Conservation (phyloP, 2,888 invertebrate species). For the Yponomeuta cagnagella region DNA sequence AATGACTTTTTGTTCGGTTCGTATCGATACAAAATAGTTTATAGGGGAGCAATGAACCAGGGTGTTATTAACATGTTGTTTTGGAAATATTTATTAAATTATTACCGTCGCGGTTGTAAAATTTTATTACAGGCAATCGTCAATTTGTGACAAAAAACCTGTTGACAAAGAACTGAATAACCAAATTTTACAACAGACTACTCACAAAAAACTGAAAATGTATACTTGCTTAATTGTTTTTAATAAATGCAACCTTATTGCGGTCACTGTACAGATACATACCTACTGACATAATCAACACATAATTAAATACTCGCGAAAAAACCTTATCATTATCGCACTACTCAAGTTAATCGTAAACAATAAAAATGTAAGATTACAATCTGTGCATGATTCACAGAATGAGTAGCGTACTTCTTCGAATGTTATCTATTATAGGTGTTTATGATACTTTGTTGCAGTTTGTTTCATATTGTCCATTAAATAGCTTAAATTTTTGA, state of each 20-base stretch:
- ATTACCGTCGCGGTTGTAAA: neutral
- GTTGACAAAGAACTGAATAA: too few species aligned
- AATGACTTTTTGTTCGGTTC: neutral
- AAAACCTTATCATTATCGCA: neutral
- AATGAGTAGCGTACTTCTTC: neutral
- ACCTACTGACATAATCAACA: neutral
- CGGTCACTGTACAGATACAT: neutral
- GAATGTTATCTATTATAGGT: neutral
- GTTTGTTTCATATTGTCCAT: neutral
- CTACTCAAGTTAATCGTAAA: neutral
- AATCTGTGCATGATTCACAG: neutral
- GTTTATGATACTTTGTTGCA: neutral
- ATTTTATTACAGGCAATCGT: neutral
- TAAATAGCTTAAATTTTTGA: neutral
- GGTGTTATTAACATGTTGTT: neutral
- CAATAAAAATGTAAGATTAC: neutral
- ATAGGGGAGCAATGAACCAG: neutral
- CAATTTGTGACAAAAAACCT: neutral
- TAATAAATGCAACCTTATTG: too few species aligned
- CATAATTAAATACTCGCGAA: neutral
- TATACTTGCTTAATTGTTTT: too few species aligned
- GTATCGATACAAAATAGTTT: neutral
- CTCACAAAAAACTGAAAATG: too few species aligned
- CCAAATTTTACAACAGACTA: too few species aligned
- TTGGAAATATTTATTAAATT: neutral